Evolutionary conservation across 1,140 invertebrate species (phyloP).

Genomic region (Ectropis grisescens): DNA sequence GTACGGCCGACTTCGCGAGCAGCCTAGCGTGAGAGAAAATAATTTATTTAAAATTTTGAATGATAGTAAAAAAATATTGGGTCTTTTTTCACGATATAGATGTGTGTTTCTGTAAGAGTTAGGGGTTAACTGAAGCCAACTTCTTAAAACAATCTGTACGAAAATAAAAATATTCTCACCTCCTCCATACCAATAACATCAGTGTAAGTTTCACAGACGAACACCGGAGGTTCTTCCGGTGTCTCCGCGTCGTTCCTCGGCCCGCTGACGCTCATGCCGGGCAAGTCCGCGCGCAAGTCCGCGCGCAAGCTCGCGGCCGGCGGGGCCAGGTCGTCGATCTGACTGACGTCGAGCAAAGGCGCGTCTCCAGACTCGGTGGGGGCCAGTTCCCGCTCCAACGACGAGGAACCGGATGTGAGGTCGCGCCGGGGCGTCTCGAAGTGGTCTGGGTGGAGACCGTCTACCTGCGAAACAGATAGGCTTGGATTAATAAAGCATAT

Average conservation of each 20-base stretch:
- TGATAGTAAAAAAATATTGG: too few relatives aligned
- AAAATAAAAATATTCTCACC: conserved; percentile 18
- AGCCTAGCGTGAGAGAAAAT: conserved; percentile 20
- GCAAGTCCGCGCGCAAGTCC: too few relatives aligned
- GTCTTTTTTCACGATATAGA: too few relatives aligned
- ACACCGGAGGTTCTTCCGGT: conserved; percentile 36
- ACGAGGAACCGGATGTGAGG: conserved; percentile 39
- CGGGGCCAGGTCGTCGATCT: background rate
- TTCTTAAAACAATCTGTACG: too few relatives aligned
- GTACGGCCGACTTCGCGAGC: conserved; percentile 31
- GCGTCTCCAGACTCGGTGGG: conserved; percentile 2
- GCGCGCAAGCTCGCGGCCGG: too few relatives aligned
- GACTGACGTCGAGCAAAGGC: background rate
- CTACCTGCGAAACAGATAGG: conserved; percentile 19
- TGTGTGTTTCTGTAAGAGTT: too few relatives aligned
- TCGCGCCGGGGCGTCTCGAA: conserved; percentile 28
- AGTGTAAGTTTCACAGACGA: conserved; percentile 31
- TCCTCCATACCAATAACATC: conserved; percentile 38
- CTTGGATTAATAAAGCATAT: too few relatives aligned
- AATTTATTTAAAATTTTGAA: too few relatives aligned
- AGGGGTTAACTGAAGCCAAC: too few relatives aligned
- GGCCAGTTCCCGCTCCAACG: conserved; percentile 40
- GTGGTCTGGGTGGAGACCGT: conserved; percentile 33
- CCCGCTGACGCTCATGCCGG: conserved; percentile 1
- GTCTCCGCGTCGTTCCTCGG: conserved; percentile 13